phyloP scores from a whole-genome alignment of 1,140 invertebrate species.

The Aphaenogaster rudis region DNA sequence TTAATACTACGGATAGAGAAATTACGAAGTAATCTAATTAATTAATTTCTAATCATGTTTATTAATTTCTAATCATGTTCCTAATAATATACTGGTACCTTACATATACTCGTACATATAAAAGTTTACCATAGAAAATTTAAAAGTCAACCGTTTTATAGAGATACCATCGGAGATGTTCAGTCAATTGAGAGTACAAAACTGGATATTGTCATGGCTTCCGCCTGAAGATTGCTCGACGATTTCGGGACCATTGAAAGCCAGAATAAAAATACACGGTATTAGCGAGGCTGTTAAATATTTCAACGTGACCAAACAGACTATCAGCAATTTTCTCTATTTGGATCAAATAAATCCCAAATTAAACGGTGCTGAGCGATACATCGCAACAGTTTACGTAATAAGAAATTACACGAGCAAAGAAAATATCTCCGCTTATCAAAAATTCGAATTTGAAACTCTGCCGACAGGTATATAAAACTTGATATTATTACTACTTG shows the following conservation, averaged over 20 bases:
- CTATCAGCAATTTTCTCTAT: background rate
- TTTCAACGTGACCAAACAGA: background rate
- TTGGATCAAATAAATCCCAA: background rate
- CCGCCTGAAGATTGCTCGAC: conserved; percentile 62
- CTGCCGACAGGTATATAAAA: conserved; percentile 66
- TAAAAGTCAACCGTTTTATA: conserved; percentile 39
- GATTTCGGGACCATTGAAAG: conserved; percentile 57
- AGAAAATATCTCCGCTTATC: conserved; percentile 51
- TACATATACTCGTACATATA: background rate
- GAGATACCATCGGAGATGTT: conserved; percentile 52
- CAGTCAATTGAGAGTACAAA: conserved; percentile 34
- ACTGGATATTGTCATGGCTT: conserved; percentile 61
- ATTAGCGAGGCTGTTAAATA: conserved; percentile 52
- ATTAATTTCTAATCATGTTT: background rate
- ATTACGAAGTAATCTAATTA: background rate
- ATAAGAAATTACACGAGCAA: conserved; percentile 4
- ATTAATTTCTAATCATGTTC: background rate
- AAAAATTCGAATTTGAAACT: conserved; percentile 44
- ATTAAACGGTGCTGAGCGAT: conserved; percentile 63
- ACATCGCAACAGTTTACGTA: conserved; percentile 57
- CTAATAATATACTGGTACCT: background rate
- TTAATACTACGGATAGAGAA: background rate
- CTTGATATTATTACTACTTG: background rate
- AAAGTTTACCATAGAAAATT: background rate
- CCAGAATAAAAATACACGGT: conserved; percentile 58